A percentile compares a stretch with the other conserved stretches of the same genome.
phyloP scores from a whole-genome alignment of 2,888 invertebrate genomes.

The Protodeltote pygarga region DNA sequence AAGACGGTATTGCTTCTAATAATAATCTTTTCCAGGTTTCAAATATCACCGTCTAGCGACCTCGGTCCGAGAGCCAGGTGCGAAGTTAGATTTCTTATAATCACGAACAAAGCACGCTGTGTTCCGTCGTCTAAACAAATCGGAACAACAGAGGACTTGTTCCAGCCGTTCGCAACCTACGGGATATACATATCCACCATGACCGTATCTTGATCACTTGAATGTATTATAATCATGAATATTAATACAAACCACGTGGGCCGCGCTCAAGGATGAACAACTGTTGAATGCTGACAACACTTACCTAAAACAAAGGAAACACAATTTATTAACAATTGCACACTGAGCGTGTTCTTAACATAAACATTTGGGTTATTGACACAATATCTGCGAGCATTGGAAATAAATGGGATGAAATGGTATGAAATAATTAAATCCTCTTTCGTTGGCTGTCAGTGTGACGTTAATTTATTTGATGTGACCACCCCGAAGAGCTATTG shows the following conservation, averaged over 20 bases:
- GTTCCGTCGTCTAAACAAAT: conserved; percentile 54
- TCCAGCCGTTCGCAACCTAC: conserved; percentile 38
- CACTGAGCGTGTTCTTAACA: conserved; percentile 27
- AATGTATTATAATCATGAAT: conserved; percentile 60
- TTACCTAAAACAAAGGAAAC: conserved; percentile 78
- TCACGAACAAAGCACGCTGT: conserved; percentile 57
- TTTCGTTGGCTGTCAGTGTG: conserved; percentile 65
- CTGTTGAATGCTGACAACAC: conserved; percentile 51
- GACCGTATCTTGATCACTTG: conserved; percentile 42
- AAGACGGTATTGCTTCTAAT: background rate
- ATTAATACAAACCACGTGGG: conserved; percentile 65
- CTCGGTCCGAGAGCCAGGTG: conserved; percentile 34
- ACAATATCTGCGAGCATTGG: conserved; percentile 37
- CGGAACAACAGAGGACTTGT: conserved; percentile 50
- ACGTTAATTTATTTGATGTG: conserved; percentile 71
- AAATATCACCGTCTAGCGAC: conserved; percentile 10
- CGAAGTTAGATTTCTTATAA: conserved; percentile 33
- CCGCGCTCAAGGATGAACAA: conserved; percentile 55
- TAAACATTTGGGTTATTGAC: conserved; percentile 35
- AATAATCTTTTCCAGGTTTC: background rate
- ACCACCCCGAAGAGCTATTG: conserved; percentile 75
- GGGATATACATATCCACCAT: conserved; percentile 41
- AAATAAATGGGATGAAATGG: conserved; percentile 52
- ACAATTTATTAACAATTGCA: conserved; percentile 12
- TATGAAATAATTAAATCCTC: conserved; percentile 70